phyloP scores from a whole-genome alignment of 2,888 invertebrate genomes.

The Yponomeuta plumbellus region DNA sequence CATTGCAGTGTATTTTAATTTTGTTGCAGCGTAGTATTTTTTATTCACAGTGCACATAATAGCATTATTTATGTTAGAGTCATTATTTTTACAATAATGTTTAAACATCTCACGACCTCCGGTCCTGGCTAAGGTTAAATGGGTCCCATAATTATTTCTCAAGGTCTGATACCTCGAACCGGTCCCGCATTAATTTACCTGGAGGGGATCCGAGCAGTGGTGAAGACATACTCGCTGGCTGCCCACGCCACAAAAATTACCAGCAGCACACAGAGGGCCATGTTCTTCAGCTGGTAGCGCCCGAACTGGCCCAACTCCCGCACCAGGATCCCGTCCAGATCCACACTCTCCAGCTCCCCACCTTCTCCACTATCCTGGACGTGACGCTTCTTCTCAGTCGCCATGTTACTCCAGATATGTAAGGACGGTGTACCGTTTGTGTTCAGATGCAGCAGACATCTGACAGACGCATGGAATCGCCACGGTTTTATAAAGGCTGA shows the following conservation, averaged over 20 bases:
- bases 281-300: slow-evolving; percentile 42
- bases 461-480: background rate
- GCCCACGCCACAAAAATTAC: slow-evolving; percentile 48
- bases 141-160: too few relatives aligned
- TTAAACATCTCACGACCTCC: too few relatives aligned
- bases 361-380: slow-evolving; percentile 10
- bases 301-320: slow-evolving; percentile 62
- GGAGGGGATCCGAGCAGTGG: slow-evolving; percentile 52
- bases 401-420: background rate
- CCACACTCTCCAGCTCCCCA: slow-evolving; percentile 27
- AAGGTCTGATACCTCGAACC: too few relatives aligned
- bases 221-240: slow-evolving; percentile 54
- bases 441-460: too few relatives aligned
- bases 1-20: too few relatives aligned
- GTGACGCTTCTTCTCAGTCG: background rate
- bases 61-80: too few relatives aligned
- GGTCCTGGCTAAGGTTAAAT: too few relatives aligned
- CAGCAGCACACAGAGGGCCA: slow-evolving; percentile 36
- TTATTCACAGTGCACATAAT: too few relatives aligned
- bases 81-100: too few relatives aligned
- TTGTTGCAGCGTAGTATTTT: too few relatives aligned
- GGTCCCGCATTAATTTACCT: slow-evolving; percentile 37
- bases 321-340: slow-evolving; percentile 50
- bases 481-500: background rate
- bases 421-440: too few relatives aligned